A percentile compares a stretch with the other conserved stretches of the same genome.
Conservation (phyloP, 2,888 invertebrate species). For the Sialis fuliginosa region DNA sequence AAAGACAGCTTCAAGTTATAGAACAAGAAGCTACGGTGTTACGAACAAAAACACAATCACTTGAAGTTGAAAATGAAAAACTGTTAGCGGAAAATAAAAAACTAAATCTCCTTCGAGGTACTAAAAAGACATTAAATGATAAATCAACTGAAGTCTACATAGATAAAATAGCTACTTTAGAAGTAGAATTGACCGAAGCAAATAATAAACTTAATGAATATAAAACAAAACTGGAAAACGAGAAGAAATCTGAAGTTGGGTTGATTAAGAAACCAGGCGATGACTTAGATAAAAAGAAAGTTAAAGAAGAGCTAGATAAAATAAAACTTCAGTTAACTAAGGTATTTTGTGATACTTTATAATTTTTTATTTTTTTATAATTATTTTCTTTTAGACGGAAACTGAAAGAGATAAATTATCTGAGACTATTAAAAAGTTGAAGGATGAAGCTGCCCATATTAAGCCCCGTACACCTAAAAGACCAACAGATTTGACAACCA, state of each 20-base stretch:
- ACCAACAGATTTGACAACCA: conserved; percentile 51
- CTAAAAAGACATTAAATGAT: conserved; percentile 33
- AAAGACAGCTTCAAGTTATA: conserved; percentile 55
- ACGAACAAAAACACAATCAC: conserved; percentile 43
- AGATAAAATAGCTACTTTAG: conserved; percentile 40
- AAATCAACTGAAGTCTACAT: conserved; percentile 37
- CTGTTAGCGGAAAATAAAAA: conserved; percentile 55
- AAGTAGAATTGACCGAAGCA: conserved; percentile 42
- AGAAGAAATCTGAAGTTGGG: conserved; percentile 7
- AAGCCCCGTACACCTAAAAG: conserved; percentile 56
- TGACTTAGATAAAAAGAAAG: conserved; percentile 24
- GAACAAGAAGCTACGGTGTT: conserved; percentile 59
- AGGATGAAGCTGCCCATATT: conserved; percentile 43
- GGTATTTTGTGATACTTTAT: conserved; percentile 16
- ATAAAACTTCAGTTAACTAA: conserved; percentile 32
- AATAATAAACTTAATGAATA: conserved; percentile 36
- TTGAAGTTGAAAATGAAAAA: conserved; percentile 64
- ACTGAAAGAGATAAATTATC: conserved; percentile 47
- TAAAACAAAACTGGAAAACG: not conserved
- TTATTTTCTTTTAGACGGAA: conserved; percentile 28
- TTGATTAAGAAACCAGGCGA: conserved; percentile 31
- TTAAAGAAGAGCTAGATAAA: conserved; percentile 34
- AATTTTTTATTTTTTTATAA: conserved; percentile 5
- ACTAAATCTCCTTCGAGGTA: conserved; percentile 38
- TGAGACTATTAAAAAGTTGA: conserved; percentile 43